These are phyloP conservation scores for Botia kubotai DNA, from an alignment of 2,797 vertebrate species.

Conservation along the genomic window DNA sequence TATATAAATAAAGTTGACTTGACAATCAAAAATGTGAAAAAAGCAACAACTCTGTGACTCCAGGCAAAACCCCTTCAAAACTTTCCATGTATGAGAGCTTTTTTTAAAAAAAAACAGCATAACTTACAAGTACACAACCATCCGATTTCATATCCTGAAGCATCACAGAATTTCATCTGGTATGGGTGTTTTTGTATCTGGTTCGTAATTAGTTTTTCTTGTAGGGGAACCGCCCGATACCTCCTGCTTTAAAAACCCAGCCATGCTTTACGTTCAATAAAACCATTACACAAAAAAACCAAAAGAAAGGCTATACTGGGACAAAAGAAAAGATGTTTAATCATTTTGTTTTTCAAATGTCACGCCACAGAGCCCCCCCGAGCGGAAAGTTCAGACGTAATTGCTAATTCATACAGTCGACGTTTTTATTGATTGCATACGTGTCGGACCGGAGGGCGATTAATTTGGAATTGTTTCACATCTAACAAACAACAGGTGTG, in stretches of 20 bases:
- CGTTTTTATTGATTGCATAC: conserved; percentile 34
- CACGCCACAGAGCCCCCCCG: conserved; percentile 29
- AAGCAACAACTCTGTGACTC: background rate
- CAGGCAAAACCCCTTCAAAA: background rate
- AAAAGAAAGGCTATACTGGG: conserved; percentile 40
- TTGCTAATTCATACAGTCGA: conserved; percentile 33
- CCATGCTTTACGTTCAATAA: conserved; percentile 48
- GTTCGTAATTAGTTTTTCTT: conserved; percentile 42
- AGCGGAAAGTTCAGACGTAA: conserved; percentile 48
- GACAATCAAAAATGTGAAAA: conserved; percentile 15
- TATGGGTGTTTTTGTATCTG: conserved; percentile 17
- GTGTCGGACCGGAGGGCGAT: conserved; percentile 17
- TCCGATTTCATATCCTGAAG: conserved; percentile 8
- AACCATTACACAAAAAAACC: conserved; percentile 23
- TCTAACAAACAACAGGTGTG: conserved; percentile 46
- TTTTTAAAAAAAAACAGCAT: background rate
- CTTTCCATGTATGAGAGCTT: background rate
- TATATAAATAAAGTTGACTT: too few species aligned
- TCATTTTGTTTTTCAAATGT: conserved; percentile 49
- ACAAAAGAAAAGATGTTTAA: conserved; percentile 27
- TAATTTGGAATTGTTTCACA: conserved; percentile 14
- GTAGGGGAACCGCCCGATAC: background rate
- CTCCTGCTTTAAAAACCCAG: conserved; percentile 42
- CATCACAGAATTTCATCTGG: conserved; percentile 5
- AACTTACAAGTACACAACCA: conserved; percentile 1